Conservation (phyloP, 2,888 invertebrate genomes). For the Spialia ferax region DNA sequence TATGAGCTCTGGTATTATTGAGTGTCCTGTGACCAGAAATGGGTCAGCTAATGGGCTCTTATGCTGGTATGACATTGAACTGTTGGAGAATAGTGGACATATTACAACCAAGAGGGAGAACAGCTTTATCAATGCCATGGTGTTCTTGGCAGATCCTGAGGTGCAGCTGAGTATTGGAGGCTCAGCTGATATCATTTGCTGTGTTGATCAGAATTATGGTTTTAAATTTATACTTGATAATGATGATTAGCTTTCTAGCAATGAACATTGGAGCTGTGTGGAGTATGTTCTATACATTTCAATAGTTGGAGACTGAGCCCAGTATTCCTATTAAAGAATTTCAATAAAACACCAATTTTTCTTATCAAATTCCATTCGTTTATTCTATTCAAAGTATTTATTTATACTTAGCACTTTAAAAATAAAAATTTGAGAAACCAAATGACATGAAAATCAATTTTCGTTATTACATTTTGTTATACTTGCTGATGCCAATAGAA, state of each 20-base stretch:
- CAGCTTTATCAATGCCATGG: slow-evolving; percentile 78
- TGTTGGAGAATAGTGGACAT: slow-evolving; percentile 65
- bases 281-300: neutral
- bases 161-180: slow-evolving; percentile 58
- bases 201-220: slow-evolving; percentile 65
- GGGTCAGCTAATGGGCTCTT: slow-evolving; percentile 82
- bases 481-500: too few relatives aligned
- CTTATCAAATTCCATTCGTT: slow-evolving; percentile 14
- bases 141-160: slow-evolving; percentile 73
- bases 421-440: neutral
- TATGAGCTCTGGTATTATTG: slow-evolving; percentile 52
- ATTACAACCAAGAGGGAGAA: slow-evolving; percentile 74
- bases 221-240: slow-evolving; percentile 65
- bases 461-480: neutral
- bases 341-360: slow-evolving; percentile 2
- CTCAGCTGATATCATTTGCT: slow-evolving; percentile 60
- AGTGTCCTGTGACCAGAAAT: slow-evolving; percentile 60
- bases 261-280: too few relatives aligned
- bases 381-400: slow-evolving; percentile 15
- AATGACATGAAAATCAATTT: neutral
- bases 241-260: too few relatives aligned
- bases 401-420: slow-evolving; percentile 1
- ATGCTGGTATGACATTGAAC: slow-evolving; percentile 84
- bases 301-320: too few relatives aligned
- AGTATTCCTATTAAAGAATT: neutral